These are phyloP conservation scores for Atrina japonica DNA, from an alignment of 2,888 invertebrate genomes.

Conservation along the genomic window DNA sequence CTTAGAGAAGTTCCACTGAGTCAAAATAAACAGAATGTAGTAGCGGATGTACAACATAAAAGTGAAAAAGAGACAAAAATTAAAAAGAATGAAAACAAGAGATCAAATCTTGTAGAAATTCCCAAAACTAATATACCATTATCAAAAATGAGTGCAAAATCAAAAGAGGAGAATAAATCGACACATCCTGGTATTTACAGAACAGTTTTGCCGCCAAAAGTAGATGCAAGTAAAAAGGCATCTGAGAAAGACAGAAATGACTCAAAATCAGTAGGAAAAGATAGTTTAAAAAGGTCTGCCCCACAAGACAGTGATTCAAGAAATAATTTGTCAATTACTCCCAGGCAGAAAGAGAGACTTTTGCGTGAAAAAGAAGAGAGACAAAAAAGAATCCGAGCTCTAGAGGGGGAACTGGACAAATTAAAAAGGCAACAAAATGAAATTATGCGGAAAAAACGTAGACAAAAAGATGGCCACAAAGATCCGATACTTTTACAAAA, in stretches of 20 bases:
- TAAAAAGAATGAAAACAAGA: slow-evolving; percentile 7
- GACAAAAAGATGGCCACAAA: slow-evolving; percentile 73
- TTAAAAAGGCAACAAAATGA: slow-evolving; percentile 75
- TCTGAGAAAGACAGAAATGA: not conserved
- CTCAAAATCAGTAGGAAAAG: slow-evolving; percentile 7
- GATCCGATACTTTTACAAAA: slow-evolving; percentile 76
- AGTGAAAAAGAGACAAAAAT: too few relatives aligned
- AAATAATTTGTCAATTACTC: slow-evolving; percentile 9
- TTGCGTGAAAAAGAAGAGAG: slow-evolving; percentile 57
- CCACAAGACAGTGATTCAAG: not conserved
- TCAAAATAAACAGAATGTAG: too few relatives aligned
- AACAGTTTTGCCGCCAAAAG: slow-evolving; percentile 48
- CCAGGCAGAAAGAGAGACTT: slow-evolving; percentile 42
- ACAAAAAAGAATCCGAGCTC: slow-evolving; percentile 53
- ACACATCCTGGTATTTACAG: slow-evolving; percentile 31
- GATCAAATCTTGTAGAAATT: slow-evolving; percentile 20
- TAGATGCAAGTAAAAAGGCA: slow-evolving; percentile 31
- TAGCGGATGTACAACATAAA: too few relatives aligned
- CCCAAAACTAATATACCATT: slow-evolving; percentile 1
- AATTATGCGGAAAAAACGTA: slow-evolving; percentile 69
- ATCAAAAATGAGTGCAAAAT: slow-evolving; percentile 4
- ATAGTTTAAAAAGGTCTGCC: not conserved
- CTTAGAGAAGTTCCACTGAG: not conserved
- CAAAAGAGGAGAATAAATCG: slow-evolving; percentile 15
- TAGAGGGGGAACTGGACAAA: slow-evolving; percentile 67